Base-by-base conservation (phyloP, 2,797 vertebrate species). In the Enoplosus armatus region DNA sequence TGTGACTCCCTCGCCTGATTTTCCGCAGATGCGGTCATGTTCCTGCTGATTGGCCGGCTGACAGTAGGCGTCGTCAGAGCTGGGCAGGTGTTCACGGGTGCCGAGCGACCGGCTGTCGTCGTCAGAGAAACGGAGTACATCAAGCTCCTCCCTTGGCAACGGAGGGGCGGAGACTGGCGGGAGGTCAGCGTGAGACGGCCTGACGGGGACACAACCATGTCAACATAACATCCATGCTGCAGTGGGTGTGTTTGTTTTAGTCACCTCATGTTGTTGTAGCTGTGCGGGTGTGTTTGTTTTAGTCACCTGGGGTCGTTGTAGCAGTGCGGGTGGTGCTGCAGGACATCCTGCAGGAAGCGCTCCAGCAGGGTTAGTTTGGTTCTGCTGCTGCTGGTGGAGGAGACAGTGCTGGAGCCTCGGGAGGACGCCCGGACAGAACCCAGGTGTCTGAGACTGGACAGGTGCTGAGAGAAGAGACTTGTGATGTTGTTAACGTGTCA, bases 291-390 rank as follows among this genome's bases (percentile, higher is more conserved):
- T 4, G 27, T 62, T 72, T 67, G 11, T 43, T 86, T 27, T 10
- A 4, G 15, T 22, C 94, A 99, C 97, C 96, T 96, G 92, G 82
- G 89, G 72, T 97, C 97, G 5, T 92, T 89, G 80, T 96, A 97
- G 89, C 81, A 91, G 85, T 96, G 92, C 0, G 98, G 97, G 91
- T 98, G 97, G 87, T 99, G 96, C 31, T 92, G 93, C 43, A 97
- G 89, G 31, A 99, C 98, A 33, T 99, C 98, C 72, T 97, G 95
- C 61, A 99, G 93, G 84, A 99, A 99, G 72, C 98, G 96, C 12
- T 99, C 97, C 95, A 99, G 94, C 84, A 99, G 66, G 33, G 94
- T 96, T 27, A 77, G 73, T 20, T 79, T 66, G 64, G 59, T 75
- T 27, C 45, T 72, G 63, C 62, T 59, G 48, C 53, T 61, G 16